Evolutionary conservation across 2,113 vertebrate species (phyloP).

Genomic region (Microcebus lehilahytsara): DNA sequence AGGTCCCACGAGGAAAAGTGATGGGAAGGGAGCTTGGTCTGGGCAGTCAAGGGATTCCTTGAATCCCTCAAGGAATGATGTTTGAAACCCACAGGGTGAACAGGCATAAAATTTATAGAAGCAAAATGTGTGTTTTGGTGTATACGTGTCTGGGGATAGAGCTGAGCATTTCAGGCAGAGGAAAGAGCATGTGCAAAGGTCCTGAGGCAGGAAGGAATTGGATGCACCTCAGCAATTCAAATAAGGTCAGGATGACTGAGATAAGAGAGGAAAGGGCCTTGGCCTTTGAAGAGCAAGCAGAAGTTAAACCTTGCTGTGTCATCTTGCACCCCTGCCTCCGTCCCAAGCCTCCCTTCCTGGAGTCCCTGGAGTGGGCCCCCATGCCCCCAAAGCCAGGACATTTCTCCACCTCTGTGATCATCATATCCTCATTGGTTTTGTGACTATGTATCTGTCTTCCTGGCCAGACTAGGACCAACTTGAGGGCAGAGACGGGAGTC

Average conservation of each 20-base stretch:
- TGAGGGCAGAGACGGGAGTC: background rate
- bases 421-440: background rate
- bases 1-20: background rate
- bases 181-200: background rate
- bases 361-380: background rate
- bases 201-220: background rate
- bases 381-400: rapidly evolving
- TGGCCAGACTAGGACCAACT: background rate
- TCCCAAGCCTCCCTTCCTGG: background rate
- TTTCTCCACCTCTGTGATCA: background rate
- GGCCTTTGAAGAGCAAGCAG: background rate
- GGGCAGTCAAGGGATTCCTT: background rate
- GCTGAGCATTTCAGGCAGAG: background rate
- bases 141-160: background rate
- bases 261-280: background rate
- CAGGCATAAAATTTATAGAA: background rate
- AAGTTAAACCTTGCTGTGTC: background rate
- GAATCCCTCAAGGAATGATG: background rate
- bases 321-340: background rate
- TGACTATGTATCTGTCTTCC: background rate
- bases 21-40: background rate
- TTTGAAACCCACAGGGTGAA: background rate
- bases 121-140: background rate
- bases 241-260: background rate
- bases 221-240: background rate